Evolutionary conservation across 2,113 vertebrate genomes (phyloP).

Genomic region (Girardinichthys multiradiatus): DNA sequence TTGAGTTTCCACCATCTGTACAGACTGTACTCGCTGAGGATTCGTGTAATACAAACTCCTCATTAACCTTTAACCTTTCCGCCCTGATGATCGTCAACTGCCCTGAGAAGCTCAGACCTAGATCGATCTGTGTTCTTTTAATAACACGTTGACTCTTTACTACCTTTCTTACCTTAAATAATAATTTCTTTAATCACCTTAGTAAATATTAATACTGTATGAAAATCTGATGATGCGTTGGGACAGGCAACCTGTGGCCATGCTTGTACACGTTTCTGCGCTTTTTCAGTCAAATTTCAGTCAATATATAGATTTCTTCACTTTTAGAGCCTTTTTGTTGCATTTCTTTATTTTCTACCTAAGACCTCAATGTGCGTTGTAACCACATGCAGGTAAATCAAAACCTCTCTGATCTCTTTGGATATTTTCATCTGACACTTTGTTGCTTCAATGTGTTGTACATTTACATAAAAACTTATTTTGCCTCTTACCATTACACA

Average conservation of each 20-base stretch:
- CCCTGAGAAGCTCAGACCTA: neutral
- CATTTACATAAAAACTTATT: slow-evolving; percentile 7
- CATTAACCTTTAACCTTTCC: neutral
- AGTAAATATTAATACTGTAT: neutral
- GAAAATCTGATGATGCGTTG: neutral
- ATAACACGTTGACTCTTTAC: neutral
- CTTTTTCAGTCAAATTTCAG: neutral
- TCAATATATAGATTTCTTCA: slow-evolving; percentile 12
- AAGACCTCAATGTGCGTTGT: neutral
- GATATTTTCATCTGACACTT: slow-evolving; percentile 10
- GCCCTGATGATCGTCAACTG: neutral
- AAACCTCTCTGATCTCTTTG: slow-evolving; percentile 22
- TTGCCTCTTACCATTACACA: neutral
- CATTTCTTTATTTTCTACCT: neutral
- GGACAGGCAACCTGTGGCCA: neutral
- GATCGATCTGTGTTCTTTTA: neutral
- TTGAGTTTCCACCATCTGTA: neutral
- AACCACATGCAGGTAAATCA: slow-evolving; percentile 4
- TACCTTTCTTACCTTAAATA: neutral
- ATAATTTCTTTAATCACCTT: neutral
- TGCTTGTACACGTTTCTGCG: neutral
- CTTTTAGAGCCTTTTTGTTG: too few species aligned
- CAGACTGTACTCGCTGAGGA: neutral
- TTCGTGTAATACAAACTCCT: neutral
- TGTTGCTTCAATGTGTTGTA: slow-evolving; percentile 24